A percentile compares a stretch with the other conserved stretches of the same genome.
Evolutionary conservation across 2,888 invertebrate genomes (phyloP).

Genomic region (Drosophila paracracens): DNA sequence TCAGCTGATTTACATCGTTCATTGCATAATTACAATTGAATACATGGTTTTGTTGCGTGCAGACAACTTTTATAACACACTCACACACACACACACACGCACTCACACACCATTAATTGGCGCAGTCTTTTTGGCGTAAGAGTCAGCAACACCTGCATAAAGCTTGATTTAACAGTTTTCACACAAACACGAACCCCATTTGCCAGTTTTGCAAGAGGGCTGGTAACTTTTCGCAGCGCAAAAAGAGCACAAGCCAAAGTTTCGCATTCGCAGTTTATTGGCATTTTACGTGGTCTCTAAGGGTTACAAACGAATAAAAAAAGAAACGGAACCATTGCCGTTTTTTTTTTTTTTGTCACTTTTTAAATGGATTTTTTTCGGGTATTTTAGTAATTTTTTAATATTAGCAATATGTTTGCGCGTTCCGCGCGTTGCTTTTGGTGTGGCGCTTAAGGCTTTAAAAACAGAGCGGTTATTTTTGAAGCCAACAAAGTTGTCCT

Average conservation of each 20-base stretch:
- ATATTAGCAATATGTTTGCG: slow-evolving; percentile 59
- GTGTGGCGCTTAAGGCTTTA: slow-evolving; percentile 21
- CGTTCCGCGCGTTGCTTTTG: slow-evolving; percentile 8
- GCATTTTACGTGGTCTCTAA: slow-evolving; percentile 66
- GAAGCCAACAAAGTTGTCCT: neutral
- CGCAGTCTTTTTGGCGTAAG: slow-evolving; percentile 39
- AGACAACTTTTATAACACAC: slow-evolving; percentile 29
- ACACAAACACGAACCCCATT: slow-evolving; percentile 57
- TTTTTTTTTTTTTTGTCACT: slow-evolving; percentile 35
- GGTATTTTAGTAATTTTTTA: slow-evolving; percentile 70
- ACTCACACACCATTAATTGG: slow-evolving; percentile 38
- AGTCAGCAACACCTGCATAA: slow-evolving; percentile 60
- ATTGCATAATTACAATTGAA: slow-evolving; percentile 52
- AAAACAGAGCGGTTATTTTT: neutral
- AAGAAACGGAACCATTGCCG: neutral
- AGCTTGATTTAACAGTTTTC: slow-evolving; percentile 67
- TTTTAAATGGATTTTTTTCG: slow-evolving; percentile 69
- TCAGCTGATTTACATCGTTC: slow-evolving; percentile 24
- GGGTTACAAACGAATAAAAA: slow-evolving; percentile 7
- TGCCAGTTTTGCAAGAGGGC: slow-evolving; percentile 36
- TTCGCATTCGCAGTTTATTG: slow-evolving; percentile 69
- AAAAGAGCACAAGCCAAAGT: slow-evolving; percentile 59
- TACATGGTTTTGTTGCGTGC: slow-evolving; percentile 50
- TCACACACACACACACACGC: slow-evolving; percentile 17
- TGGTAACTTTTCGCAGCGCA: slow-evolving; percentile 36